These are phyloP conservation scores for Nymphalis polychloros DNA, from an alignment of 2,888 invertebrate species.

Conservation along the genomic window DNA sequence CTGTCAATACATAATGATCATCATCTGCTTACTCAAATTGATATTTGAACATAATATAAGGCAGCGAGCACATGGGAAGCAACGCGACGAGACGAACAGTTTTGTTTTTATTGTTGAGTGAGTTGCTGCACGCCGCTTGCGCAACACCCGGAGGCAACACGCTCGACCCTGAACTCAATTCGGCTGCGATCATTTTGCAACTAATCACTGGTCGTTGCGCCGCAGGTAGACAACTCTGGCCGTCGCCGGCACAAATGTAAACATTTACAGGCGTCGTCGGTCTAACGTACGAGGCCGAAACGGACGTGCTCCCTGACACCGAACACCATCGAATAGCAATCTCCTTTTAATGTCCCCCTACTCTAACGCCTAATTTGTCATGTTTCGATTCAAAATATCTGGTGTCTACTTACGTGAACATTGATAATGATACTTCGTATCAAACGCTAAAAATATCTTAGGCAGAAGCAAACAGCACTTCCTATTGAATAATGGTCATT, in stretches of 20 bases:
- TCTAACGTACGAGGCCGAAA: conserved; percentile 70
- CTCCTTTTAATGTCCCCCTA: conserved; percentile 45
- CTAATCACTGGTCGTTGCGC: conserved; percentile 69
- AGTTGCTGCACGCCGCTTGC: conserved; percentile 49
- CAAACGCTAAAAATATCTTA: conserved; percentile 39
- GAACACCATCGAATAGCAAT: conserved; percentile 55
- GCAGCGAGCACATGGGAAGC: conserved; percentile 13
- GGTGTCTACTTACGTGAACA: conserved; percentile 11
- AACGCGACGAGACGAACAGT: conserved; percentile 10
- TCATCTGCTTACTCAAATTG: conserved; percentile 16
- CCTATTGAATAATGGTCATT: conserved; percentile 41
- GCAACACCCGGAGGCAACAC: conserved; percentile 78
- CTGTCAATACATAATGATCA: conserved; percentile 25
- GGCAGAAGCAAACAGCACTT: conserved; percentile 33
- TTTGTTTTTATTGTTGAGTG: conserved; percentile 38
- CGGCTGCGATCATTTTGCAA: conserved; percentile 78
- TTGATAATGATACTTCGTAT: conserved; percentile 22
- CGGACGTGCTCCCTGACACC: conserved; percentile 63
- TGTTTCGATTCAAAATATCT: conserved; percentile 8
- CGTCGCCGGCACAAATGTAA: conserved; percentile 77
- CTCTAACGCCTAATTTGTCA: conserved; percentile 14
- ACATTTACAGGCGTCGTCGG: conserved; percentile 75
- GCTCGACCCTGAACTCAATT: conserved; percentile 79
- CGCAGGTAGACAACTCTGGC: conserved; percentile 53
- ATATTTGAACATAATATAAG: conserved; percentile 24